Conservation (phyloP, 2,888 invertebrate genomes). For the Drosophila antonietae region DNA sequence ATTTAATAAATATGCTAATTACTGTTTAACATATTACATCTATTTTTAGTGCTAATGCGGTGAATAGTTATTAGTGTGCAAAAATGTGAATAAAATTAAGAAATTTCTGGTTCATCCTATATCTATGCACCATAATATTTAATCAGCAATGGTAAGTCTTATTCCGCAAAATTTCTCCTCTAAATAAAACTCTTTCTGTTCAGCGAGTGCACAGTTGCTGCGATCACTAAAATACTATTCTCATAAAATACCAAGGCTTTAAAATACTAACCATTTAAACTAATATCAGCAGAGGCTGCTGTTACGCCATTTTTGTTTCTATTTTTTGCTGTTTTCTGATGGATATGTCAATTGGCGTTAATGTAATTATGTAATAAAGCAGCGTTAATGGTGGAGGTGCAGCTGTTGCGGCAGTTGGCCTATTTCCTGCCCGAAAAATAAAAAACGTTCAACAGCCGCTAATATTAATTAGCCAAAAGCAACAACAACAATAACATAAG, state of each 20-base stretch:
- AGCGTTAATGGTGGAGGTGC: slow-evolving; percentile 37
- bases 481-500: slow-evolving; percentile 24
- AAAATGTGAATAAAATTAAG: neutral
- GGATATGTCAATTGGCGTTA: slow-evolving; percentile 61
- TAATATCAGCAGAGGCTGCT: neutral
- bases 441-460: slow-evolving; percentile 58
- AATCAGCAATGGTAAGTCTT: neutral
- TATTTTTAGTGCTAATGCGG: neutral
- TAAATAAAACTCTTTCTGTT: neutral
- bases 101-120: neutral
- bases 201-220: neutral
- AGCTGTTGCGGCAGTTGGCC: slow-evolving; percentile 38
- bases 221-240: slow-evolving; percentile 8
- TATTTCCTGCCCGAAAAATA: slow-evolving; percentile 47
- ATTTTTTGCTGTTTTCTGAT: neutral
- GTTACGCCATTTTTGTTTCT: neutral
- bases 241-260: neutral
- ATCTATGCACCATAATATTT: neutral
- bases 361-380: slow-evolving; percentile 74
- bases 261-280: neutral
- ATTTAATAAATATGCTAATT: neutral
- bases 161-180: neutral
- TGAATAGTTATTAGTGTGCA: neutral
- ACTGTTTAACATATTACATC: neutral
- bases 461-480: slow-evolving; percentile 68